A percentile compares a stretch with the other conserved stretches of the same genome.
Conservation (phyloP, 2,797 vertebrate genomes). For the Protosalanx chinensis region DNA sequence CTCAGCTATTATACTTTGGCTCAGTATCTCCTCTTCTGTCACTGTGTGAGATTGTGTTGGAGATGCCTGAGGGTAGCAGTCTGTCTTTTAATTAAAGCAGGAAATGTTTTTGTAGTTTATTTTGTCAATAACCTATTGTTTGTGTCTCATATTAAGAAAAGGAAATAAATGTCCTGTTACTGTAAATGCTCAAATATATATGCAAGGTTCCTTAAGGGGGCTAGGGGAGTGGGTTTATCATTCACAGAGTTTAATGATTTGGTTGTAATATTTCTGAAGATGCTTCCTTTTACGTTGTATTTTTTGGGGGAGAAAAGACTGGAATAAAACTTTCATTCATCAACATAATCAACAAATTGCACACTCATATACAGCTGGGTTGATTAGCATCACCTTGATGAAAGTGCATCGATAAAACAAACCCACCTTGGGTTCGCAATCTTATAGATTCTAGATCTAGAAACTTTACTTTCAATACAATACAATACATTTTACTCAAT, state of each 20-base stretch:
- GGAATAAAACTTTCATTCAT: background rate
- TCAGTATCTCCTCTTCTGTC: constrained; percentile 71
- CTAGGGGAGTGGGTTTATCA: constrained; percentile 25
- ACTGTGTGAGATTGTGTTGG: constrained; percentile 56
- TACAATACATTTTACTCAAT: too few relatives aligned
- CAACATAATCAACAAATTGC: background rate
- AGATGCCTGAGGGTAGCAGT: constrained; percentile 59
- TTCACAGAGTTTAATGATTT: constrained; percentile 51
- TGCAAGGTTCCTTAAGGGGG: constrained; percentile 46
- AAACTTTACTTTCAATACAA: too few relatives aligned
- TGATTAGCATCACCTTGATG: too few relatives aligned
- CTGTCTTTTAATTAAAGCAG: constrained; percentile 73
- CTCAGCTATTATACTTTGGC: constrained; percentile 51
- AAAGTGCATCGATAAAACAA: too few relatives aligned
- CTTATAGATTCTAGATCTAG: too few relatives aligned
- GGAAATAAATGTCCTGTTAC: constrained; percentile 38
- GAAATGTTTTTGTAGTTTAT: constrained; percentile 61
- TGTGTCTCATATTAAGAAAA: constrained; percentile 39
- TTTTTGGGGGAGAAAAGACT: constrained; percentile 24
- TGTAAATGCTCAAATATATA: constrained; percentile 57
- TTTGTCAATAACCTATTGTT: constrained; percentile 24
- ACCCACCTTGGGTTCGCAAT: too few relatives aligned
- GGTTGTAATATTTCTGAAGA: constrained; percentile 50
- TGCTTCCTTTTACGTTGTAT: constrained; percentile 22
- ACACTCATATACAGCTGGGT: too few relatives aligned